Evolutionary conservation across 1,140 invertebrate genomes (phyloP), one percentile per base, ranked within the genome.

Genomic region (Rhopalosiphum padi): DNA sequence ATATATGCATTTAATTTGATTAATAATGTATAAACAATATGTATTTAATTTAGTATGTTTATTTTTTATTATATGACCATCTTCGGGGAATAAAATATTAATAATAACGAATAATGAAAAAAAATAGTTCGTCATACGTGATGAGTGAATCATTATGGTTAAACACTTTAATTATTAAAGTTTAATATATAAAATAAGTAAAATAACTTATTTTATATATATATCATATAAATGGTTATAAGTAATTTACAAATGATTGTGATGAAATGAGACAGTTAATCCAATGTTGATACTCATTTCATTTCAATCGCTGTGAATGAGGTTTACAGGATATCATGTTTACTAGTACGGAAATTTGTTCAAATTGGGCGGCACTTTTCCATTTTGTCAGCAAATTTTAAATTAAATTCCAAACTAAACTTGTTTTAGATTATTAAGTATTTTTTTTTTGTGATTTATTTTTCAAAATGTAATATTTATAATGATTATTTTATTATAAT

Each of bases 251-350:
- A 77, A 6, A n/a, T 77, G 2, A 68, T 68, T 68, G 30, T 18
- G n/a, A 77, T 77, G n/a, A n/a, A 77, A 77, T 77, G 30, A 77
- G 60, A 77, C n/a, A 77, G 60, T n/a, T 77, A 35, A 77, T 77
- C 60, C 15, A 4, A 77, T 77, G 11, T n/a, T 77, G n/a, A 77
- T 77, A 77, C 15, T 77, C 30, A 21, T 77, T 77, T 68, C 30
- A 18, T 68, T 68, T 77, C 60, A 77, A n/a, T 77, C 60, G 30
- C 30, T 22, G 5, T 77, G 15, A 35, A n/a, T 77, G 30, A n/a
- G 15, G 15, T n/a, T 68, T 77, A 2, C 5, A 18, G 30, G n/a
- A 35, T 77, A 21, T n/a, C 5, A 18, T 77, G 30, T 35, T 77
- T n/a, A n/a, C 15, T n/a, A 77, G 0, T 77, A n/a, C n/a, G 30